Evolutionary conservation across 2,888 invertebrate species (phyloP).

Genomic region (Ceraclea dissimilis): DNA sequence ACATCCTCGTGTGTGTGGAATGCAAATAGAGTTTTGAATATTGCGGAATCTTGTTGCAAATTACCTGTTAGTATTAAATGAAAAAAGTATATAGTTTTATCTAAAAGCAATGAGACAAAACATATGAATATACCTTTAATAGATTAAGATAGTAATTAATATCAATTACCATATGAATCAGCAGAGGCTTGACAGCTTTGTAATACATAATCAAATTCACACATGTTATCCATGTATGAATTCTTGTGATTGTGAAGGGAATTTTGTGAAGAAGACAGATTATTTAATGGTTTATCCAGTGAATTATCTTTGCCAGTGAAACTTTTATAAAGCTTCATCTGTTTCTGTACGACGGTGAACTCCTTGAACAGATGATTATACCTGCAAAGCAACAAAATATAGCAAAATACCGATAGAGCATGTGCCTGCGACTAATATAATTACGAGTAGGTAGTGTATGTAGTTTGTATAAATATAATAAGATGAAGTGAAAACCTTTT

Average conservation of each 20-base stretch:
- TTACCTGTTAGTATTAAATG: slow-evolving; percentile 8
- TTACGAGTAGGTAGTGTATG: not conserved
- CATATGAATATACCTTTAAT: no score
- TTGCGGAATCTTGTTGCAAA: slow-evolving; percentile 31
- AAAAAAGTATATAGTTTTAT: not conserved
- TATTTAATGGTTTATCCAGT: slow-evolving; percentile 35
- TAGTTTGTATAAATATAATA: not conserved
- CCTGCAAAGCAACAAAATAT: slow-evolving; percentile 33
- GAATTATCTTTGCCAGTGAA: slow-evolving; percentile 36
- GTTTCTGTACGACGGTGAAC: slow-evolving; percentile 45
- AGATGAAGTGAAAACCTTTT: slow-evolving; percentile 35
- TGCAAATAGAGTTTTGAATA: slow-evolving; percentile 42
- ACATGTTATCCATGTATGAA: slow-evolving; percentile 1
- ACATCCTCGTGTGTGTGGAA: slow-evolving; percentile 37
- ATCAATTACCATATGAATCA: not conserved
- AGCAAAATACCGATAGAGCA: no score
- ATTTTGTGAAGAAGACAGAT: slow-evolving; percentile 16
- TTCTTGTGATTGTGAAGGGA: slow-evolving; percentile 18
- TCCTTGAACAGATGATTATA: slow-evolving; percentile 51
- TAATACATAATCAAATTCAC: not conserved
- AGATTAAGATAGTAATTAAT: not conserved
- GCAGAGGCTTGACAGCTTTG: not conserved
- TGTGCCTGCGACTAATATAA: no score
- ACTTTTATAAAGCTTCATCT: slow-evolving; percentile 33
- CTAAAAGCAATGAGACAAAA: not conserved